Evolutionary conservation across 2,113 vertebrate species (phyloP), one percentile per base, ranked within the genome.

Genomic region (Capreolus pygargus): DNA sequence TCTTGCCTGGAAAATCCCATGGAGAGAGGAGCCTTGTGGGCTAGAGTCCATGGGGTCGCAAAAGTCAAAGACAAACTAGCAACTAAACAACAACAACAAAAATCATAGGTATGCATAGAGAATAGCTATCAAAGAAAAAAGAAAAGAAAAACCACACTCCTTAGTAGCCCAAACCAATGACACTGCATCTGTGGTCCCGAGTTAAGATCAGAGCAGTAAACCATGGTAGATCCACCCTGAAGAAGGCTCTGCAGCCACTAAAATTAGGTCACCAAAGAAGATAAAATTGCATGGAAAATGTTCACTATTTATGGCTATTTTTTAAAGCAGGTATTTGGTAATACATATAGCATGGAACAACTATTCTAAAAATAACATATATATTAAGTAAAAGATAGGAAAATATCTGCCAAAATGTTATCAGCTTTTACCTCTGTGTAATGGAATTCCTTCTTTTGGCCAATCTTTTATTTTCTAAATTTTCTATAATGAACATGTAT

Each of bases 111-210:
- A 14, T 15, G 12, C 47, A 79, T n/a, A 55, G 57, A 91, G 39
- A 87, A 88, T 15, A 91, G 36, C 19, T 50, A 47, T 9, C 0
- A 60, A 60, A 60, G 12, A 58, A 11, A 60, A 60, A 28, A 10
- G 12, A 28, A 58, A 39, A 83, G 39, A 82, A 36, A 55, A 10
- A 6, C 4, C 57, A 70, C 33, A n/a, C 16, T 39, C 57, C 30
- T 76, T n/a, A 36, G 43, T 9, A 78, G 33, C 23, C 82, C 21
- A 27, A 61, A 79, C 36, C 21, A 57, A 58, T 81, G 39, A 39
- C 21, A 30, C 33, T 9, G 11, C 27, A 13, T 21, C 0, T 33
- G 0, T 21, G 27, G 8, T 1, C 43, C 52, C 5, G 39, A 50
- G 33, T 4, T 6, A 89, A 28, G 43, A 89, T 4, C 1, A 89